Base-by-base conservation (phyloP, 2,888 invertebrate genomes). In the Phlogophora meticulosa region DNA sequence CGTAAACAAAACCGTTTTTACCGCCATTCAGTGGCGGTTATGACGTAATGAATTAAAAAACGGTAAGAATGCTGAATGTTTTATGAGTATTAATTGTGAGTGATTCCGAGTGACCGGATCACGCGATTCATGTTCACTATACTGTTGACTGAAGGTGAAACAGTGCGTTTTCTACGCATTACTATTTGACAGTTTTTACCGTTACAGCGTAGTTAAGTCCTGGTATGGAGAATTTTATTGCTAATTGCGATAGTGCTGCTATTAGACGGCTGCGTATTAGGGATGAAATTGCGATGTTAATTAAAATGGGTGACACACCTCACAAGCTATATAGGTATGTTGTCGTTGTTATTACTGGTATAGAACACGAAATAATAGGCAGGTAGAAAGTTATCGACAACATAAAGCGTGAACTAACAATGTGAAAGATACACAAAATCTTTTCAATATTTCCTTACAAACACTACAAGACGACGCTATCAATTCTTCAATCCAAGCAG, bases 31-130 rank as follows among this genome's bases (percentile, higher is more conserved):
- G 77, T 83, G 83, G 45, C 86, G 86, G 90, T 93, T 91, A 92
- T 88, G 86, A 78, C 76, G 88, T 89, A 91, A 93, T 93, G 91
- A 92, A 93, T 93, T 91, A 88, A 89, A 92, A 91, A 89, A n/a
- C n/a, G 45, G 71, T 68, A 86, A 88, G 86, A 86, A 87, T 86
- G 84, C 86, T 88, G 84, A 90, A 90, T 89, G 88, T 81, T 91
- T 89, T 90, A 91, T 85, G 87, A 84, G 88, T 88, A 93, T 93
- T 92, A 92, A 93, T 93, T 92, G 89, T 85, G 80, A 83, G 81
- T 66, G 75, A 85, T 81, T 82, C 71, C 78, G 74, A 80, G 81
- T 78, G 77, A 77, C 70, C 64, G 66, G 20, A 70, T 75, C 88
- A 89, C 88, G 88, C 87, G 72, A 90, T 60, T 45, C 51, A 60